Conservation (phyloP, 2,797 vertebrate genomes). For the Aplochiton taeniatus region DNA sequence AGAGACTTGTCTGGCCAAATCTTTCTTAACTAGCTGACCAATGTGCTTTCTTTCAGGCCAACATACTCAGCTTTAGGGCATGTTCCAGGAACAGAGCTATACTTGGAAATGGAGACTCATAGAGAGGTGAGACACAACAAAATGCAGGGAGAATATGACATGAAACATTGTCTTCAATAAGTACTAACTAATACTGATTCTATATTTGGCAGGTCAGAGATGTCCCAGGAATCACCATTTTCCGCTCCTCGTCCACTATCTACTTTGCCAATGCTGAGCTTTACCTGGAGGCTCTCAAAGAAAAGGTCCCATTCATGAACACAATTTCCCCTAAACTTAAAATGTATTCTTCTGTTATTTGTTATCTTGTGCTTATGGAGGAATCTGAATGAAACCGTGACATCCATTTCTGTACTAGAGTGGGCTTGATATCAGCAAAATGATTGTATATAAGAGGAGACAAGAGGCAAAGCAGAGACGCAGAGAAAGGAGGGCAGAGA, state of each 20-base stretch:
- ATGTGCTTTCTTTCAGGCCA: constrained; percentile 58
- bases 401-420: constrained; percentile 71
- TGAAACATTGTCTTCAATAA: neutral
- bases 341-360: neutral
- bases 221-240: constrained; percentile 90
- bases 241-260: constrained; percentile 88
- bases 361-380: neutral
- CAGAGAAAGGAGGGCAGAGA: constrained; percentile 73
- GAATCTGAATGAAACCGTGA: neutral
- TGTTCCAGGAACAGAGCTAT: constrained; percentile 78
- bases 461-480: constrained; percentile 83
- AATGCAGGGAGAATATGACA: neutral
- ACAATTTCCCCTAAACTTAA: neutral
- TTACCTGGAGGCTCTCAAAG: constrained; percentile 86
- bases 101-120: constrained; percentile 76
- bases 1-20: neutral
- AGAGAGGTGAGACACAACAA: constrained; percentile 61
- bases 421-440: constrained; percentile 84
- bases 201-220: constrained; percentile 79
- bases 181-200: neutral
- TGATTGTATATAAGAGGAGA: constrained; percentile 89
- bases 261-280: constrained; percentile 95
- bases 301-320: constrained; percentile 75
- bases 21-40: neutral
- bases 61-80: constrained; percentile 78